Evolutionary conservation across 1,140 invertebrate genomes (phyloP).

Genomic region (Nylanderia fulva): DNA sequence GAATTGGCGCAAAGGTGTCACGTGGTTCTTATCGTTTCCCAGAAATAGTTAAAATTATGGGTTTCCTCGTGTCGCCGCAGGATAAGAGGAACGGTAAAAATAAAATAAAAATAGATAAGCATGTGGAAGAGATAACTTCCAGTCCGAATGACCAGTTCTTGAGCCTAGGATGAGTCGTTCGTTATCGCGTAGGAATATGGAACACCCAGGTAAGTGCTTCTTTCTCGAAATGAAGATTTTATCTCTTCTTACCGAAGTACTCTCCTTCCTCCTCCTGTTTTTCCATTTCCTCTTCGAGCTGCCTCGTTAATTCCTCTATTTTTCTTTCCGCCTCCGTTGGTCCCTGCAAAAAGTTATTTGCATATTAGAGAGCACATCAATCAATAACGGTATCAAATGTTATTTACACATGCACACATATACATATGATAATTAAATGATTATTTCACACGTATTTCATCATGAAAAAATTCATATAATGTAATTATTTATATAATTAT

Average conservation of each 20-base stretch:
- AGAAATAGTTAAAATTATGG: constrained; percentile 61
- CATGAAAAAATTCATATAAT: background rate
- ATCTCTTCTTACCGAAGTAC: constrained; percentile 94
- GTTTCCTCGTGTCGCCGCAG: background rate
- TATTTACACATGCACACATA: background rate
- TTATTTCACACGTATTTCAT: background rate
- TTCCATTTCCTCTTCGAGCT: constrained; percentile 98
- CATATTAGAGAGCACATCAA: constrained; percentile 9
- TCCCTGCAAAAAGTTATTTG: constrained; percentile 86
- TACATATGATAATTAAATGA: background rate
- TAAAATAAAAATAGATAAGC: background rate
- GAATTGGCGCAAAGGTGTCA: constrained; percentile 65
- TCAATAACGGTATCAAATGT: background rate
- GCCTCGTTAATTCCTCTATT: constrained; percentile 95
- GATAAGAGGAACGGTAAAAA: background rate
- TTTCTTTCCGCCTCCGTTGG: constrained; percentile 96
- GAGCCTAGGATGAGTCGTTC: background rate
- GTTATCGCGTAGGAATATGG: background rate
- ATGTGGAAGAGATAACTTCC: background rate
- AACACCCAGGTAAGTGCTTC: background rate
- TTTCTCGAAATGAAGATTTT: constrained; percentile 1
- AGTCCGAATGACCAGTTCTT: too few species aligned
- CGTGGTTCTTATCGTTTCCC: constrained; percentile 38
- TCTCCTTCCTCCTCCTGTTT: constrained; percentile 97
- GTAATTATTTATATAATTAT: too few species aligned